phyloP scores from a whole-genome alignment of 2,888 invertebrate species.

The Trissoscelio sp. region DNA sequence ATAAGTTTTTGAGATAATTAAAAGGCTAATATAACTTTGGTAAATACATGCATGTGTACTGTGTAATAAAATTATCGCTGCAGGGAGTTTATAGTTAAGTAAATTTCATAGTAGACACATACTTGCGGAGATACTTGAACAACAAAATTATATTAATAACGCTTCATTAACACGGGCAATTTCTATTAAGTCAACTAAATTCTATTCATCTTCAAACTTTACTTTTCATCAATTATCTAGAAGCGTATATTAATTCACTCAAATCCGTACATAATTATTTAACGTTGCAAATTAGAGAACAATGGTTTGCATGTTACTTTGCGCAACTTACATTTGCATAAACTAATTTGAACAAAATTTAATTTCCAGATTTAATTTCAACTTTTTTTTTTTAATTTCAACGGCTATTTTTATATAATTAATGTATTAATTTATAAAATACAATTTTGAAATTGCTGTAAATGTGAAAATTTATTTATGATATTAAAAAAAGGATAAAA shows the following conservation, averaged over 20 bases:
- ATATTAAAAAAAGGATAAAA: not conserved
- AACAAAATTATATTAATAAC: conserved; percentile 50
- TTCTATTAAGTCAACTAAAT: conserved; percentile 24
- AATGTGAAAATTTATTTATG: no score
- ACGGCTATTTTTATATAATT: no score
- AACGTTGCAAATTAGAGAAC: no score
- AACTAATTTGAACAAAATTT: no score
- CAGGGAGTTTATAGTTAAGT: conserved; percentile 47
- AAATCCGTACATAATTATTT: no score
- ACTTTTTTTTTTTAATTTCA: no score
- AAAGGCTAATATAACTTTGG: conserved; percentile 42
- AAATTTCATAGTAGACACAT: conserved; percentile 37
- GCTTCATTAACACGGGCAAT: conserved; percentile 44
- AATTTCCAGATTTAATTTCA: no score
- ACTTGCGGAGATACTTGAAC: conserved; percentile 33
- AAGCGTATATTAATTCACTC: no score
- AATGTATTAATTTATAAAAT: no score
- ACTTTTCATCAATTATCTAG: not conserved
- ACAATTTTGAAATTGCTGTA: no score
- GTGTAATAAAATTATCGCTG: conserved; percentile 24
- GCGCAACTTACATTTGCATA: no score
- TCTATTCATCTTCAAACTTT: conserved; percentile 3
- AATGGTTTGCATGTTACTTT: no score
- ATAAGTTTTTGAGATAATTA: conserved; percentile 30
- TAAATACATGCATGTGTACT: conserved; percentile 35